phyloP scores from a whole-genome alignment of 2,888 invertebrate genomes.

The Aphodius granarius region DNA sequence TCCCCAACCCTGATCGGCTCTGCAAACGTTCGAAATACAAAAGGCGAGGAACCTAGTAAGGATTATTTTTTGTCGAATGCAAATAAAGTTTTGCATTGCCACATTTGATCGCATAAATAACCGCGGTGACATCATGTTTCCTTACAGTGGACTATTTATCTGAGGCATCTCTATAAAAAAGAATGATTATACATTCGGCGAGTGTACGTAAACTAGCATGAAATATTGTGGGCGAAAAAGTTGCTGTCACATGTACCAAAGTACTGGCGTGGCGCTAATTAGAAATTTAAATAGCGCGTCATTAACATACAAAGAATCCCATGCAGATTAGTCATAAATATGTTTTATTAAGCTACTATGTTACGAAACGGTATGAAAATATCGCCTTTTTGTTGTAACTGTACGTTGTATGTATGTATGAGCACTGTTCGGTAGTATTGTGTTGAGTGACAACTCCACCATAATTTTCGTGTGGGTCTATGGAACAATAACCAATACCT shows the following conservation, averaged over 20 bases:
- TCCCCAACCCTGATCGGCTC: neutral
- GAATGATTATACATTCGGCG: neutral
- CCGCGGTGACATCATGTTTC: neutral
- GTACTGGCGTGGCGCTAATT: neutral
- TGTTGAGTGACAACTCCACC: neutral
- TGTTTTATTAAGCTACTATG: neutral
- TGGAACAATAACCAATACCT: neutral
- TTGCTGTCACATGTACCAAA: neutral
- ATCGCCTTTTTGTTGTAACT: neutral
- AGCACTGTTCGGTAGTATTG: neutral
- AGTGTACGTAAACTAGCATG: neutral
- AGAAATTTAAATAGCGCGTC: slow-evolving; percentile 2
- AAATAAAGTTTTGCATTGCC: neutral
- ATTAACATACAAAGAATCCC: slow-evolving; percentile 16
- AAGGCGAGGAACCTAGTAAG: neutral
- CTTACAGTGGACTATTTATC: neutral
- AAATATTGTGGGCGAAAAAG: neutral
- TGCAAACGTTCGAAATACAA: neutral
- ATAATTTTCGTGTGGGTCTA: neutral
- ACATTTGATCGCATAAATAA: neutral
- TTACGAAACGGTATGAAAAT: neutral
- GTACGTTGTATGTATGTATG: too few species aligned
- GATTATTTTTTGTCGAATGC: neutral
- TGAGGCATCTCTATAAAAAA: neutral
- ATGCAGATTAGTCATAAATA: neutral